Evolutionary conservation across 2,113 vertebrate genomes (phyloP).

Genomic region (Lycaon pictus): DNA sequence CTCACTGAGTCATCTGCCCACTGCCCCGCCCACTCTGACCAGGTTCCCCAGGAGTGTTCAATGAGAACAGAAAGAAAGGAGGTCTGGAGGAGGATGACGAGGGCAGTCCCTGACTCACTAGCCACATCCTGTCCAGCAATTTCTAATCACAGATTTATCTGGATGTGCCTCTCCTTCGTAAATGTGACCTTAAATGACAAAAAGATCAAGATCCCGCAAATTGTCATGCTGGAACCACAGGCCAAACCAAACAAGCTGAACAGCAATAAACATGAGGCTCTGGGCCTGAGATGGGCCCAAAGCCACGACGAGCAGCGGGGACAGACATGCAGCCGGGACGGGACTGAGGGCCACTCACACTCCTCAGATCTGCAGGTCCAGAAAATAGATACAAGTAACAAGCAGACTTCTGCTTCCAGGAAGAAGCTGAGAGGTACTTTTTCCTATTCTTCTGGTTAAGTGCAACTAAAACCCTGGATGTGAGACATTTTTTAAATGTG

Average conservation of each 20-base stretch:
- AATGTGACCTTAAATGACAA: neutral
- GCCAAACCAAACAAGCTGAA: neutral
- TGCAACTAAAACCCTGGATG: neutral
- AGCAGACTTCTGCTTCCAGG: neutral
- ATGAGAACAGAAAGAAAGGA: neutral
- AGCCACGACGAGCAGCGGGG: rapidly evolving
- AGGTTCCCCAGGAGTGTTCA: neutral
- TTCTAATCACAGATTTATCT: neutral
- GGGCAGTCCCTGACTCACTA: neutral
- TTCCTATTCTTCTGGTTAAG: neutral
- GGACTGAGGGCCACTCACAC: neutral
- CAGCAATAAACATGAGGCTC: neutral
- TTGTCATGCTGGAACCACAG: neutral
- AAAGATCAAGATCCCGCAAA: neutral
- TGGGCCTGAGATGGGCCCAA: neutral
- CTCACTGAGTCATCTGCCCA: neutral
- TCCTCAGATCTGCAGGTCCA: neutral
- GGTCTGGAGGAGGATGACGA: neutral
- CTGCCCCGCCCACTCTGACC: neutral
- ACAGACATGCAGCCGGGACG: rapidly evolving
- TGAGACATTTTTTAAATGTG: neutral
- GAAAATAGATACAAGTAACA: neutral
- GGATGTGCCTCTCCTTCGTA: neutral
- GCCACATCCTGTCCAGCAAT: neutral
- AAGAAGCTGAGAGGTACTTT: neutral